Evolutionary conservation across 2,113 vertebrate genomes (phyloP).

Genomic region (Dasypus novemcinctus): DNA sequence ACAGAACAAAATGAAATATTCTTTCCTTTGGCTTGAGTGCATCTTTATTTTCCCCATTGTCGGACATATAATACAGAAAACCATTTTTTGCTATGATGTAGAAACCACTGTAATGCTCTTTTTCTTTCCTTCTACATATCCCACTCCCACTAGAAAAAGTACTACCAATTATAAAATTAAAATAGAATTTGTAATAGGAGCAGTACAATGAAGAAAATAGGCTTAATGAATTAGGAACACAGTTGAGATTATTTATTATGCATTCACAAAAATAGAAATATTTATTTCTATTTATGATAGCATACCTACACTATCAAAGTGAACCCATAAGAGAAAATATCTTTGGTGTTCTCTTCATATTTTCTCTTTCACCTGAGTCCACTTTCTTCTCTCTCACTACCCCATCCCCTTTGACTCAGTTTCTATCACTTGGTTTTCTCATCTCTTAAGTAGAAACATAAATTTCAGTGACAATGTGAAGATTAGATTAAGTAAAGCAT

Average conservation of each 20-base stretch:
- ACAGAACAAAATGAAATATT: background rate
- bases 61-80: background rate
- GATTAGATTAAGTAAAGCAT: constrained; percentile 41
- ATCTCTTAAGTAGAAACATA: background rate
- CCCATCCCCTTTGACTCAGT: background rate
- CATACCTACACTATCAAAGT: background rate
- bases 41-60: background rate
- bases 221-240: background rate
- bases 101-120: background rate
- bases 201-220: background rate
- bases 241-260: background rate
- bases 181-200: background rate
- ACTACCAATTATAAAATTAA: background rate
- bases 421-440: background rate
- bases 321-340: background rate
- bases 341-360: background rate
- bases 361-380: background rate
- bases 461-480: background rate
- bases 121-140: background rate
- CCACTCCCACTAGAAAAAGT: background rate
- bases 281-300: background rate
- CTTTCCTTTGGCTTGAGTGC: background rate
- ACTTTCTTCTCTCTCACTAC: background rate
- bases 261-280: background rate
- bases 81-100: background rate